Evolutionary conservation across 2,113 vertebrate genomes (phyloP), one percentile per base, ranked within the genome.

Genomic region (Bostrychus sinensis): DNA sequence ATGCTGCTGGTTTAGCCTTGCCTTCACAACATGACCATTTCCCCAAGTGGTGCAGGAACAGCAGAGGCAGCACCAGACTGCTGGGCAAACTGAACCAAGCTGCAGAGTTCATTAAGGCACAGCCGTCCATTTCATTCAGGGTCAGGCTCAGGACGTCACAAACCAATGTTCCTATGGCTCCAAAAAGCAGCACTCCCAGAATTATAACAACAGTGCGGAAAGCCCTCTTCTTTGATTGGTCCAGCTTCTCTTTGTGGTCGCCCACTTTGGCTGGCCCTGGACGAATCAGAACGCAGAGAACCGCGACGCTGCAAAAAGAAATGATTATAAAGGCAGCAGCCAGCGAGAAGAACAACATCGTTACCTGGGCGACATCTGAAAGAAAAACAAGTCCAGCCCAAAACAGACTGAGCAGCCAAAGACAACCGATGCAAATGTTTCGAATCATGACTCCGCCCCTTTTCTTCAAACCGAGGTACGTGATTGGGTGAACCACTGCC

Each of bases 1-100:
- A n/a, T n/a, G n/a, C n/a, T n/a, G n/a, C n/a, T n/a, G n/a, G n/a
- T n/a, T n/a, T n/a, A n/a, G n/a, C n/a, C n/a, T n/a, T n/a, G n/a
- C n/a, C n/a, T n/a, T n/a, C 32, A 1, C 6, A 5, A 34, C 32
- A 34, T 3, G 6, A 1, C 32, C 10, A 41, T 17, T 41, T 41
- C 16, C n/a, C n/a, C 39, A 17, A 1, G 39, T n/a, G 39, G 38
- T 70, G 67, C 14, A 85, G 65, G 22, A 67, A 85, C 48, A 82
- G 11, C 7, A 75, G 53, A 8, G 77, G 83, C 14, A 80, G 28
- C 39, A 80, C 61, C 61, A 82, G 54, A 5, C 32, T 56, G 26
- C 73, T 70, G 3, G 74, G 80, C 1, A 70, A 0, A 0, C 6
- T 13, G 26, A 70, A 0, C 11, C 28, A 36, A 2, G 56, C 0